A percentile compares a stretch with the other conserved stretches of the same genome.
Conservation (phyloP, 2,113 vertebrate species). For the Otolemur garnettii region DNA sequence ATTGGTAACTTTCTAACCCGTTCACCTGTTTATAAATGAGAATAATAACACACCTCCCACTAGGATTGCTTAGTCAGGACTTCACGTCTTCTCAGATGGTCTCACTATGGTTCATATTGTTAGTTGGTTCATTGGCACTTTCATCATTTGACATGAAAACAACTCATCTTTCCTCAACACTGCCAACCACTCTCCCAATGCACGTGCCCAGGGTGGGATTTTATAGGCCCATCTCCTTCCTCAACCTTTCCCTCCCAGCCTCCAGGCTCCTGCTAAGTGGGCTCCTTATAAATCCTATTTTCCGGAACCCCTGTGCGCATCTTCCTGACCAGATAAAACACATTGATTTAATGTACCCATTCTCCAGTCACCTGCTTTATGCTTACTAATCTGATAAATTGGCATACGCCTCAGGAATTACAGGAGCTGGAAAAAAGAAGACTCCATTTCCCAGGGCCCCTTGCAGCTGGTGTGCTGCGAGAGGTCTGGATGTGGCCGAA, state of each 20-base stretch:
- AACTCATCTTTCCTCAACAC: neutral
- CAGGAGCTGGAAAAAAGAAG: neutral
- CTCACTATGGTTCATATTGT: neutral
- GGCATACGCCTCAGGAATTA: neutral
- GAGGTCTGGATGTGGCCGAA: neutral
- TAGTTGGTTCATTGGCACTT: neutral
- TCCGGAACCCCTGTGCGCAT: neutral
- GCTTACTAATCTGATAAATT: neutral
- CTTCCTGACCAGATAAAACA: neutral
- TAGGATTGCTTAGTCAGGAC: neutral
- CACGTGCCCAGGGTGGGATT: neutral
- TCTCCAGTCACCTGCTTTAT: slow-evolving; percentile 8
- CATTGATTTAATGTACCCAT: neutral
- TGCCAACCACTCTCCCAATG: neutral
- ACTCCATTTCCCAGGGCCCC: neutral
- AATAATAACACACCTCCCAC: neutral
- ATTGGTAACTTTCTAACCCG: neutral
- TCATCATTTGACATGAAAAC: neutral
- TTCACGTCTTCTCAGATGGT: neutral
- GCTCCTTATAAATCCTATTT: neutral
- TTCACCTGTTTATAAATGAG: slow-evolving; percentile 2
- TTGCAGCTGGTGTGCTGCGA: neutral
- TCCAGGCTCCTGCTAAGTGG: neutral
- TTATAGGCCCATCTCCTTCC: neutral
- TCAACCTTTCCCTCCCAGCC: neutral